Percentiles rank a stretch among this genome's conserved stretches.
Conservation (phyloP, 2,113 vertebrate genomes). For the Miniopterus natalensis region DNA sequence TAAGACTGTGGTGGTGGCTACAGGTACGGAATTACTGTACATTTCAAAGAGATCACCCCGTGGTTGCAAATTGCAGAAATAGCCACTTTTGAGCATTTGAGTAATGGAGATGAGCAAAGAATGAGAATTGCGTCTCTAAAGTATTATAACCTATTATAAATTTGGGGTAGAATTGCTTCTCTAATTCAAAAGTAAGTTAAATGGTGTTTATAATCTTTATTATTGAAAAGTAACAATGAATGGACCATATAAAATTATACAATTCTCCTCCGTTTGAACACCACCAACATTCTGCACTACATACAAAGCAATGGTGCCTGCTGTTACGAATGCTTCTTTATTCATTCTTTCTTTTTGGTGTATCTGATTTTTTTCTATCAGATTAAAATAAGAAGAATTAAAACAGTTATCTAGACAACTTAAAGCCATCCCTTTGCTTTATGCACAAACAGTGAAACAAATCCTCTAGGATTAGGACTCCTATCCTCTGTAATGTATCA, state of each 20-base stretch:
- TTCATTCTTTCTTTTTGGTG: background rate
- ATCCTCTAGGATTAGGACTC: background rate
- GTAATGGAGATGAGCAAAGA: background rate
- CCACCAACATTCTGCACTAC: background rate
- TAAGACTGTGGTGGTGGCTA: background rate
- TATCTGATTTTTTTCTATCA: background rate
- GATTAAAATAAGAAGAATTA: conserved; percentile 23
- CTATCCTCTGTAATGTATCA: background rate
- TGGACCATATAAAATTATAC: background rate
- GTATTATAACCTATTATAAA: background rate
- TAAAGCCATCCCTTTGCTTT: conserved; percentile 29
- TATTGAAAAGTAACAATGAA: conserved; percentile 9
- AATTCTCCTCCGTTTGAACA: conserved; percentile 5
- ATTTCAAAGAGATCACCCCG: background rate
- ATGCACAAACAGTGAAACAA: background rate
- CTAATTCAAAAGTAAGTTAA: background rate
- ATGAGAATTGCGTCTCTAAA: background rate
- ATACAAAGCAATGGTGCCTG: background rate
- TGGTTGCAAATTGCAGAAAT: background rate
- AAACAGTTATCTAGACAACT: background rate
- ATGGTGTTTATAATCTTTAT: conserved; percentile 30
- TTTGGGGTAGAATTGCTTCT: background rate
- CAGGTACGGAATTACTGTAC: background rate
- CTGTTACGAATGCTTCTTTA: background rate
- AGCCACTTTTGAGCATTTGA: background rate